Percentiles rank a stretch among this genome's conserved stretches.
Evolutionary conservation across 2,888 invertebrate species (phyloP).

Genomic region (Exocentrus adspersus): DNA sequence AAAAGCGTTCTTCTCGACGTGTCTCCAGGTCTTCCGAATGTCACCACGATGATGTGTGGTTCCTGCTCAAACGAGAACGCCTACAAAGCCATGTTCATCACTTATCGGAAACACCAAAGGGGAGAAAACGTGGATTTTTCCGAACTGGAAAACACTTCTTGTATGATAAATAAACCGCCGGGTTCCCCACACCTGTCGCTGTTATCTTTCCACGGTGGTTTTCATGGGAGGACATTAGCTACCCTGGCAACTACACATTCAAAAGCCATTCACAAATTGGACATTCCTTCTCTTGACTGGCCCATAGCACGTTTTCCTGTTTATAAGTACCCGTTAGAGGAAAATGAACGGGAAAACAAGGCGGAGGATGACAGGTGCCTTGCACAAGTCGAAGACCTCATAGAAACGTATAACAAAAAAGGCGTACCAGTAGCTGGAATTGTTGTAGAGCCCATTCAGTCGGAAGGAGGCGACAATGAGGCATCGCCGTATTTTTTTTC

Average conservation of each 20-base stretch:
- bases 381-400: constrained; percentile 76
- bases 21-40: constrained; percentile 78
- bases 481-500: constrained; percentile 92
- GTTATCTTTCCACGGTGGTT: constrained; percentile 88
- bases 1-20: constrained; percentile 70
- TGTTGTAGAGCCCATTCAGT: constrained; percentile 95
- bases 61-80: constrained; percentile 99
- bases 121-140: constrained; percentile 77
- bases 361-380: constrained; percentile 82
- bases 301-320: constrained; percentile 90
- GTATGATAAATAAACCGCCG: constrained; percentile 87
- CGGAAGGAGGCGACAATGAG: constrained; percentile 97
- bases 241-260: constrained; percentile 89
- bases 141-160: constrained; percentile 80
- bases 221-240: constrained; percentile 96
- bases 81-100: constrained; percentile 91
- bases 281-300: constrained; percentile 96
- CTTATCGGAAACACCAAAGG: constrained; percentile 80
- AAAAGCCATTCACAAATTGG: constrained; percentile 95
- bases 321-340: constrained; percentile 92
- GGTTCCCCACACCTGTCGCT: constrained; percentile 87
- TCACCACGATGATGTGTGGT: constrained; percentile 98
- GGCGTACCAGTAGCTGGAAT: constrained; percentile 88
- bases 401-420: constrained; percentile 76
- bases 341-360: constrained; percentile 80